These are phyloP conservation scores for Anniella stebbinsi DNA, from an alignment of 2,797 vertebrate species.

Conservation along the genomic window DNA sequence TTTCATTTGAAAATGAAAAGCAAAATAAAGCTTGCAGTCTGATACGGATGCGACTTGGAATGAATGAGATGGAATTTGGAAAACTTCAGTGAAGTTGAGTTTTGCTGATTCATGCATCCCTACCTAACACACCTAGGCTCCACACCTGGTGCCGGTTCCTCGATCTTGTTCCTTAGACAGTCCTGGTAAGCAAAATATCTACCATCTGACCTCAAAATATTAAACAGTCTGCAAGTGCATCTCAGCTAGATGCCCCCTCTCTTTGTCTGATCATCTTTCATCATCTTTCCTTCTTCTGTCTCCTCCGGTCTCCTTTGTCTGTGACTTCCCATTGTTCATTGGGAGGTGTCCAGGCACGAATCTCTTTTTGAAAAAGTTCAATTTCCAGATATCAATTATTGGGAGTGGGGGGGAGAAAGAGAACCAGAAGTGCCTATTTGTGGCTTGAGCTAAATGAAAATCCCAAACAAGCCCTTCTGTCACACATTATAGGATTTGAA, in stretches of 20 bases:
- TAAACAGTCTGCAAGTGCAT: not conserved
- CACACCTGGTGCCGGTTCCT: not conserved
- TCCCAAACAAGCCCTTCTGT: not conserved
- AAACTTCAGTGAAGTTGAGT: too few species aligned
- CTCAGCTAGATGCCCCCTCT: not conserved
- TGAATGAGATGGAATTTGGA: too few species aligned
- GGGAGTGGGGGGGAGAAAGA: not conserved
- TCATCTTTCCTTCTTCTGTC: not conserved
- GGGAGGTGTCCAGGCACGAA: slow-evolving; percentile 8
- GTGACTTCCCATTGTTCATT: slow-evolving; percentile 9
- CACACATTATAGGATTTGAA: not conserved
- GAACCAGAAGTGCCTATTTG: fast-evolving
- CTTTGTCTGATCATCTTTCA: slow-evolving; percentile 21
- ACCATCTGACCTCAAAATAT: not conserved
- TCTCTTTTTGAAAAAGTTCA: not conserved
- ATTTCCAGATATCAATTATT: slow-evolving; percentile 12
- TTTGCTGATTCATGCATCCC: too few species aligned
- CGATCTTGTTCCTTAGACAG: not conserved
- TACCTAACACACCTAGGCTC: not conserved
- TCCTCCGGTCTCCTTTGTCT: slow-evolving; percentile 10
- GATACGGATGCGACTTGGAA: too few species aligned
- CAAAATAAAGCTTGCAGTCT: too few species aligned
- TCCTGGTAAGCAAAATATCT: slow-evolving; percentile 1
- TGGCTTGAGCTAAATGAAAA: not conserved
- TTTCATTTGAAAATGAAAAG: too few species aligned